A percentile compares a stretch with the other conserved stretches of the same genome.
Conservation (phyloP, 2,888 invertebrate species). For the Drosophila suboccidentalis region DNA sequence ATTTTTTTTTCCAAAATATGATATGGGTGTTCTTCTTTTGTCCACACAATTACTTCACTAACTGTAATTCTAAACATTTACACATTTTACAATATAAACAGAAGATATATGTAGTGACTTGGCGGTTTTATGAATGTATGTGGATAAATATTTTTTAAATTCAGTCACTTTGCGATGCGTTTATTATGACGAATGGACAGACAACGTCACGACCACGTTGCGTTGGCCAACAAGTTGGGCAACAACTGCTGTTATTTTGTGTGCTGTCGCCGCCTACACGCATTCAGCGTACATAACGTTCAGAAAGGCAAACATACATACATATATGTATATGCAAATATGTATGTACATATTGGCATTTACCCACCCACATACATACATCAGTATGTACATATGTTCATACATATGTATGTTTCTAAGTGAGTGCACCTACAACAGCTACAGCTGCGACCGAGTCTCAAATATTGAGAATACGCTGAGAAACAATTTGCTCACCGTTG, state of each 20-base stretch:
- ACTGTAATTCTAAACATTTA: no score
- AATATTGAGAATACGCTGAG: constrained; percentile 31
- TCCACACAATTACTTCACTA: no score
- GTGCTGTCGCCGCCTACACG: constrained; percentile 54
- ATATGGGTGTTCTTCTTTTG: no score
- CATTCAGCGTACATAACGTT: constrained; percentile 11
- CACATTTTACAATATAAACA: no score
- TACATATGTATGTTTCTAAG: constrained; percentile 9
- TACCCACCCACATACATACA: constrained; percentile 49
- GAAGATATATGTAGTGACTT: no score
- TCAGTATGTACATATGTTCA: constrained; percentile 18
- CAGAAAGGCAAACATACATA: constrained; percentile 8
- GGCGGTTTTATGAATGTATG: neutral
- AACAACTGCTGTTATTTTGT: constrained; percentile 44
- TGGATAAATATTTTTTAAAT: constrained; percentile 15
- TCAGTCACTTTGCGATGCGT: constrained; percentile 38
- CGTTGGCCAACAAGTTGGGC: constrained; percentile 52
- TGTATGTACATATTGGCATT: constrained; percentile 19
- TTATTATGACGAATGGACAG: constrained; percentile 30
- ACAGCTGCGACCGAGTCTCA: constrained; percentile 39
- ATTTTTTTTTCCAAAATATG: no score
- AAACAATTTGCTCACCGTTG: constrained; percentile 26
- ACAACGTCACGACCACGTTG: constrained; percentile 43
- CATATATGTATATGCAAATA: neutral
- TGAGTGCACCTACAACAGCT: constrained; percentile 50